Evolutionary conservation across 2,113 vertebrate species (phyloP).

Genomic region (Diadophis punctatus): DNA sequence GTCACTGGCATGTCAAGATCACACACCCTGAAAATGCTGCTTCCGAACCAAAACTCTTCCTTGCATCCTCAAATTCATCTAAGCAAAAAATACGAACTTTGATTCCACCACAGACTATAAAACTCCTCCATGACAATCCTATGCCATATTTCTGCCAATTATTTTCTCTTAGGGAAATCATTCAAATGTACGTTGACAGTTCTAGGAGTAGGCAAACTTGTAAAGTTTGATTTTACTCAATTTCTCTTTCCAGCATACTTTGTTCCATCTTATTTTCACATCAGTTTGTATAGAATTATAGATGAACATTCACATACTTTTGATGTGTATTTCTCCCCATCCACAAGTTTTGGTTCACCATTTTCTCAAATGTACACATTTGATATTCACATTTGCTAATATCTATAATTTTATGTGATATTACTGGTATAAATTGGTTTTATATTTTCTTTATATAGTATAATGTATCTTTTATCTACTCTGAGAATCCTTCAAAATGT

Average conservation of each 20-base stretch:
- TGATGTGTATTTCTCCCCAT: background rate
- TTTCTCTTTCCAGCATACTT: background rate
- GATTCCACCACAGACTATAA: background rate
- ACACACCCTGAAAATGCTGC: conserved; percentile 61
- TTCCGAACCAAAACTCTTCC: background rate
- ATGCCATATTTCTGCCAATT: background rate
- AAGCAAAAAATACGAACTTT: background rate
- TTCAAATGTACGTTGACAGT: background rate
- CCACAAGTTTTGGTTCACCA: background rate
- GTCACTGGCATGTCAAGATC: conserved; percentile 56
- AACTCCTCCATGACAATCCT: background rate
- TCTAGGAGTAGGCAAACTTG: background rate
- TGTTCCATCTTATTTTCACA: background rate
- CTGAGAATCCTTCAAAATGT: background rate
- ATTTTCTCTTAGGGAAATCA: background rate
- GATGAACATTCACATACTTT: background rate
- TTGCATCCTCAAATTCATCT: background rate
- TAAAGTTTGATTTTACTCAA: background rate
- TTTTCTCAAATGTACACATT: background rate
- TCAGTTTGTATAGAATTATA: background rate
- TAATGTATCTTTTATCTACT: background rate
- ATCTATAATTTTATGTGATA: background rate
- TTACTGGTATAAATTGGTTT: background rate
- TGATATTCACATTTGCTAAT: background rate
- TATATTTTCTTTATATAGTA: background rate